phyloP scores from a whole-genome alignment of 2,888 invertebrate species.

The Sipha maydis region DNA sequence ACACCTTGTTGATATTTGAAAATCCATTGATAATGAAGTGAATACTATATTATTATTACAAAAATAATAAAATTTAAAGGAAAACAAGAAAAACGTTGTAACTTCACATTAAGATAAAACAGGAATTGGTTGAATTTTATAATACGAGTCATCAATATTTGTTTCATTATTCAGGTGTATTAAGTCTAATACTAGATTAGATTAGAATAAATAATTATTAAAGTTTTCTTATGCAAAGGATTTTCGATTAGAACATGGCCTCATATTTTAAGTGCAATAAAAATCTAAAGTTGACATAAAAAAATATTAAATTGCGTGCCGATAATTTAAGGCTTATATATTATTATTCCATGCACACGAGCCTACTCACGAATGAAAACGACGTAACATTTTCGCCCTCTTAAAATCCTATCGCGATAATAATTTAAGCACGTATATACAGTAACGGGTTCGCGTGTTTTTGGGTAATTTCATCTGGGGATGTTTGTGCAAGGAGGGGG shows the following conservation, averaged over 20 bases:
- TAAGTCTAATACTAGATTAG: not conserved
- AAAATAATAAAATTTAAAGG: no score
- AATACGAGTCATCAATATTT: not conserved
- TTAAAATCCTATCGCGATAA: constrained; percentile 45
- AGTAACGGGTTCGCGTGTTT: constrained; percentile 45
- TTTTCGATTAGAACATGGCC: not conserved
- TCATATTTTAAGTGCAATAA: not conserved
- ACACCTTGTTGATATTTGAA: no score
- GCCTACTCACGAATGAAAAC: constrained; percentile 39
- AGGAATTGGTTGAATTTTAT: not conserved
- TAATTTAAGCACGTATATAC: not conserved
- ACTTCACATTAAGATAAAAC: not conserved
- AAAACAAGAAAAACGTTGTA: no score
- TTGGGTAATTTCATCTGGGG: constrained; percentile 10
- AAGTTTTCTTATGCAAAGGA: not conserved
- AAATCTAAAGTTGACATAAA: constrained; percentile 6
- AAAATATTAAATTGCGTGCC: constrained; percentile 20
- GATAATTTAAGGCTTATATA: constrained; percentile 13
- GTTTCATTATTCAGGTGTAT: not conserved
- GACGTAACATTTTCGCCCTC: constrained; percentile 44
- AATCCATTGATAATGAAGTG: no score
- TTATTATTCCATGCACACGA: not conserved
- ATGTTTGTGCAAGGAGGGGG: not conserved
- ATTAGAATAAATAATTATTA: not conserved
- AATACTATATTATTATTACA: no score